Evolutionary conservation across 2,888 invertebrate species (phyloP), one percentile per base, ranked within the genome.

Genomic region (Dryobotodes eremita): DNA sequence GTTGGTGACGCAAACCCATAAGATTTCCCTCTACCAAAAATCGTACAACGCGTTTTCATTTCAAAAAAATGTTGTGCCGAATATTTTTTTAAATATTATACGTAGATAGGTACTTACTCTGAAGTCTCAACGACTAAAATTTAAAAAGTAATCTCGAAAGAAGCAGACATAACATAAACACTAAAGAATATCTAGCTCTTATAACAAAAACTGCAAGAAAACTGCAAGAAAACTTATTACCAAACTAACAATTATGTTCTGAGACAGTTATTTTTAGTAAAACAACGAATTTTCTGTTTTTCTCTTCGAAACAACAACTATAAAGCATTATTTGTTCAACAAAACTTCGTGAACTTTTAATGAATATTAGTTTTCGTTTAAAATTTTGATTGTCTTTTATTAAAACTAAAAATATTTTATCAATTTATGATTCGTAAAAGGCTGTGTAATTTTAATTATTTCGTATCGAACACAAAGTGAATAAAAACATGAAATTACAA

Each of bases 311-410:
- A 76, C 65, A 84, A 69, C 31, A 15, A 71, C 42, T 36, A 23
- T 46, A n/a, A 75, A 83, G 31, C 57, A 71, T 53, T 73, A 77
- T 72, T 76, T 48, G 55, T 70, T 70, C 20, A 20, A 26, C 31
- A 13, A 61, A 74, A 77, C 42, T 77, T 79, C 46, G 31, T 13
- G 0, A 74, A 83, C 61, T 79, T 75, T 74, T 81, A 82, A 84
- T 76, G 65, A 79, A 77, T 86, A 79, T 82, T 79, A 75, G 77
- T 77, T 82, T 82, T 65, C 26, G 26, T 74, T 83, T 55, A 50
- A 62, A 86, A 84, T 50, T 80, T 80, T 69, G 57, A 64, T 55
- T 64, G 13, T 53, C 13, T 66, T 76, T 81, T 62, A 48, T 59
- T 66, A 64, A 74, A 75, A 77, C 46, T 26, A 61, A 55, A 82